Evolutionary conservation across 1,140 invertebrate species (phyloP).

Genomic region (Hyles vespertilio): DNA sequence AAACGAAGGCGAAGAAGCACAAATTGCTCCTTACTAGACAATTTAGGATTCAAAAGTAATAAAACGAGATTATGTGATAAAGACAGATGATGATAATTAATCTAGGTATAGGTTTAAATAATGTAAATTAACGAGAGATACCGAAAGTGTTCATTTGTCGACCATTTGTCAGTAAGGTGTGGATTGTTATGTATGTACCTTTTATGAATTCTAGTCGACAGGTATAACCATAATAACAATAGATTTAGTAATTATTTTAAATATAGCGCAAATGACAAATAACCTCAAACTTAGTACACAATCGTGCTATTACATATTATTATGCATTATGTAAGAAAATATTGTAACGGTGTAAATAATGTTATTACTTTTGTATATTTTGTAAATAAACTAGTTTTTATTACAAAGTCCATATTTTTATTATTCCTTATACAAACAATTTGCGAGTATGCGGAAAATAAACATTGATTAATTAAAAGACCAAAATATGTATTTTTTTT

Average conservation of each 20-base stretch:
- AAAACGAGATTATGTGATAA: conserved; percentile 1
- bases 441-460: too few relatives aligned
- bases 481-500: too few relatives aligned
- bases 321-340: too few relatives aligned
- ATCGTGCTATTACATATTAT: too few relatives aligned
- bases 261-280: too few relatives aligned
- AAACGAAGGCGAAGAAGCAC: conserved; percentile 51
- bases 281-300: too few relatives aligned
- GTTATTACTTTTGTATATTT: too few relatives aligned
- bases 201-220: conserved; percentile 7
- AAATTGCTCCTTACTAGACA: conserved; percentile 35
- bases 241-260: neutral
- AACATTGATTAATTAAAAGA: too few relatives aligned
- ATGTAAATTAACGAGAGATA: conserved; percentile 11
- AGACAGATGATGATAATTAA: conserved; percentile 3
- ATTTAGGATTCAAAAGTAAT: conserved; percentile 16
- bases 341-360: too few relatives aligned
- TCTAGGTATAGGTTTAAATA: conserved; percentile 12
- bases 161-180: neutral
- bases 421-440: too few relatives aligned
- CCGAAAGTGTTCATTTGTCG: conserved; percentile 13
- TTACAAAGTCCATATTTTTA: too few relatives aligned
- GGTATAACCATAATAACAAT: neutral
- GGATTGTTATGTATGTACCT: neutral
- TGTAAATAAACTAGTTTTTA: too few relatives aligned